Conservation (phyloP, 2,888 invertebrate genomes). For the Ophioninae sp. region DNA sequence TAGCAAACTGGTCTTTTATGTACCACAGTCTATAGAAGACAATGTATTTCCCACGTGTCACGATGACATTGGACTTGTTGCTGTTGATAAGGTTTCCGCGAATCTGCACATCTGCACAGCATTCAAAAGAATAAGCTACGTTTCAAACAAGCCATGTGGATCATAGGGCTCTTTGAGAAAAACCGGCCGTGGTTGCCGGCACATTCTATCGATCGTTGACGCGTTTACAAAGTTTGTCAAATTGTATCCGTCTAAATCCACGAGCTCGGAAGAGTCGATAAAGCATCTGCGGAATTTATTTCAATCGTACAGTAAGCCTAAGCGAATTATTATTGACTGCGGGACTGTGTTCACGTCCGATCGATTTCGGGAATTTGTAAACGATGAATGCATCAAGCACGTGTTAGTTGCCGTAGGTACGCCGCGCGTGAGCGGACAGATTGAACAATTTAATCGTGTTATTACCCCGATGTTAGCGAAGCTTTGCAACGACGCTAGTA, state of each 20-base stretch:
- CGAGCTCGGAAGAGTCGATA: conserved; percentile 61
- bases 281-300: conserved; percentile 63
- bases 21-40: conserved; percentile 54
- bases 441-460: conserved; percentile 65
- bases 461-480: conserved; percentile 69
- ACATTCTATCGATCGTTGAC: conserved; percentile 56
- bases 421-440: conserved; percentile 72
- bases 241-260: conserved; percentile 63
- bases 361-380: conserved; percentile 64
- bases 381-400: conserved; percentile 56
- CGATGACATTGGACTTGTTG: conserved; percentile 59
- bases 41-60: conserved; percentile 58
- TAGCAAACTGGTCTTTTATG: conserved; percentile 56
- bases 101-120: conserved; percentile 66
- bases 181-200: conserved; percentile 51
- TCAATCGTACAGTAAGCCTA: conserved; percentile 64
- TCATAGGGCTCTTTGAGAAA: conserved; percentile 66
- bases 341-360: conserved; percentile 70
- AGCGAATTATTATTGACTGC: conserved; percentile 67
- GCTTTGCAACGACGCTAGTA: conserved; percentile 49
- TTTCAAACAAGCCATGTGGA: conserved; percentile 70
- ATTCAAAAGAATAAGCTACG: conserved; percentile 67
- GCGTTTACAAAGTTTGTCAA: conserved; percentile 64
- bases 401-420: conserved; percentile 68
- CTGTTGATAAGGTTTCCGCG: conserved; percentile 53